Percentiles rank a stretch among this genome's conserved stretches.
Evolutionary conservation across 2,888 invertebrate genomes (phyloP).

Genomic region (Pachliopta kotzebuea): DNA sequence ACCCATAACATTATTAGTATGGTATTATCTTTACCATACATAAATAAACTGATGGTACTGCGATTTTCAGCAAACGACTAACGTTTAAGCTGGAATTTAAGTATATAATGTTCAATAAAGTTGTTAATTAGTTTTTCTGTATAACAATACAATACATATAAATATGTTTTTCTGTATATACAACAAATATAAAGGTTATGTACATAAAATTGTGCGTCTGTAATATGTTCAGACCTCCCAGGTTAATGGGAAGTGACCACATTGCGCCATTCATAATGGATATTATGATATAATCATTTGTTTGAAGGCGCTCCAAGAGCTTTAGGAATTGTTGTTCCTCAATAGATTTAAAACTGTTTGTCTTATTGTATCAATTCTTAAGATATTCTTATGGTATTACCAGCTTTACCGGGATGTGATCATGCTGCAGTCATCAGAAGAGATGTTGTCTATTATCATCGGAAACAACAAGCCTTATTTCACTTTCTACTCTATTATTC

Average conservation of each 20-base stretch:
- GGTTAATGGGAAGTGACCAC: slow-evolving; percentile 13
- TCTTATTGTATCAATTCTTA: neutral
- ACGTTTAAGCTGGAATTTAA: too few relatives aligned
- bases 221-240: slow-evolving; percentile 22
- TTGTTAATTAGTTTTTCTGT: too few relatives aligned
- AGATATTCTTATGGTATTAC: neutral
- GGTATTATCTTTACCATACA: too few relatives aligned
- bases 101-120: too few relatives aligned
- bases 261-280: neutral
- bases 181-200: neutral
- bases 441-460: neutral
- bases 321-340: neutral
- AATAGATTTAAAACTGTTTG: neutral
- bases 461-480: neutral
- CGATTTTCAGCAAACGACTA: too few relatives aligned
- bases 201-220: neutral
- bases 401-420: neutral
- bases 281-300: neutral
- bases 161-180: too few relatives aligned
- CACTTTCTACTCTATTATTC: neutral
- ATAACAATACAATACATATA: neutral
- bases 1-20: too few relatives aligned
- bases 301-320: neutral
- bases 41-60: too few relatives aligned
- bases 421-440: neutral